Conservation (phyloP, 1,140 invertebrate species). For the Orchestia grillus region DNA sequence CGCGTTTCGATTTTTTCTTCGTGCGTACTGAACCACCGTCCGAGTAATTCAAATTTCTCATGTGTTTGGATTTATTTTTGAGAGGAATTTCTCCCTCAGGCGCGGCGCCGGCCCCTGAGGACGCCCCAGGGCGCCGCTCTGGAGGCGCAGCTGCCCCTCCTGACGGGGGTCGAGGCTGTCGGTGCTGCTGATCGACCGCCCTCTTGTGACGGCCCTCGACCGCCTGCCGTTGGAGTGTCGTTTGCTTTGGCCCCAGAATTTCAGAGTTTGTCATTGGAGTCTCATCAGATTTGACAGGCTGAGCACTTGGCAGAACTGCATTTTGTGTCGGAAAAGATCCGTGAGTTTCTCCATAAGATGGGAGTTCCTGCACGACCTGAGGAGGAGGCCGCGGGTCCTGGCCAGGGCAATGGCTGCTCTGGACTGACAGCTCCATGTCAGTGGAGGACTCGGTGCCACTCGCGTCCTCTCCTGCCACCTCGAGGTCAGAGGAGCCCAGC, state of each 20-base stretch:
- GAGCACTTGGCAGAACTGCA: background rate
- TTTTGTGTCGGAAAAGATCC: background rate
- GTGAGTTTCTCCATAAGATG: background rate
- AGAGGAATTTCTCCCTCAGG: background rate
- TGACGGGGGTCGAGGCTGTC: no score
- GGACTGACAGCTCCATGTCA: background rate
- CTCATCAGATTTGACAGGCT: background rate
- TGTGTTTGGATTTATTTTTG: background rate
- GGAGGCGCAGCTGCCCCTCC: no score
- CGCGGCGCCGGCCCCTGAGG: background rate
- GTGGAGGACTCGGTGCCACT: background rate
- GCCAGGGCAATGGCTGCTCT: background rate
- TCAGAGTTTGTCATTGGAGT: background rate
- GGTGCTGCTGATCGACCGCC: no score
- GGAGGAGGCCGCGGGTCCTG: background rate
- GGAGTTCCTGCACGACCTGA: background rate
- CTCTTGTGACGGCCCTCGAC: no score
- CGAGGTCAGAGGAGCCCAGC: background rate
- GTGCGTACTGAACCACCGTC: background rate
- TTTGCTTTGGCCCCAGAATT: background rate
- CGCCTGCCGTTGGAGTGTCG: background rate
- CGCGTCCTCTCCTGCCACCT: background rate
- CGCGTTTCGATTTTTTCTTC: background rate
- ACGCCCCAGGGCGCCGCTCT: background rate
- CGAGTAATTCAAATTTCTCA: background rate